A percentile compares a stretch with the other conserved stretches of the same genome.
These are phyloP conservation scores for Mythimna vitellina DNA, from an alignment of 2,888 invertebrate species.

Conservation along the genomic window DNA sequence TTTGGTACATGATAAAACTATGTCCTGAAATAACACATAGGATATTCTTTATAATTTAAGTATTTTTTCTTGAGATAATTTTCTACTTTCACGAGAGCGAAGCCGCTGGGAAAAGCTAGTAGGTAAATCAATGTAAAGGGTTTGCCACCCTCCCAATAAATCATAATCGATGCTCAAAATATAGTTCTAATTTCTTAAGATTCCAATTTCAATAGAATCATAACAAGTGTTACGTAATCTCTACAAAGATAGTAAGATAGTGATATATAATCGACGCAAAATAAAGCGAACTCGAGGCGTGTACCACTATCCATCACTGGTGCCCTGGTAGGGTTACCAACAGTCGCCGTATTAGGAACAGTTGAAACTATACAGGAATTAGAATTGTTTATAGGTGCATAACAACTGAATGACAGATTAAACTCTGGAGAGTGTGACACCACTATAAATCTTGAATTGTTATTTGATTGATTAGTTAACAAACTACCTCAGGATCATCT, in stretches of 20 bases:
- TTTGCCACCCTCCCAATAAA: neutral
- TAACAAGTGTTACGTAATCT: constrained; percentile 54
- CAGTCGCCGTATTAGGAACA: constrained; percentile 5
- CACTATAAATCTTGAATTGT: neutral
- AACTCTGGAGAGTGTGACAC: neutral
- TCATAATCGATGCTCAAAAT: constrained; percentile 5
- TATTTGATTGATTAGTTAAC: neutral
- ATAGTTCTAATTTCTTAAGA: constrained; percentile 5
- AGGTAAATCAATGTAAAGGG: neutral
- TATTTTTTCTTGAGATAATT: too few relatives aligned
- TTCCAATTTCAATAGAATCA: constrained; percentile 51
- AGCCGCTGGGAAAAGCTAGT: too few relatives aligned
- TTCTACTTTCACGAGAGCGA: too few relatives aligned
- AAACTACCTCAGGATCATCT: too few relatives aligned
- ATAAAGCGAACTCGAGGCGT: constrained; percentile 60
- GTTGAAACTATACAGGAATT: constrained; percentile 7
- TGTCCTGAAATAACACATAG: too few relatives aligned
- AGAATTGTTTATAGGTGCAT: neutral
- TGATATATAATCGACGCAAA: constrained; percentile 52
- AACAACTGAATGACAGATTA: neutral
- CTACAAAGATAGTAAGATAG: constrained; percentile 50
- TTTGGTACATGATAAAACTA: too few relatives aligned
- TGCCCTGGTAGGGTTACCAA: constrained; percentile 57
- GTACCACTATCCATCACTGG: constrained; percentile 68
- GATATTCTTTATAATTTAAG: too few relatives aligned